phyloP scores from a whole-genome alignment of 2,797 vertebrate genomes.

The Galago senegalensis region DNA sequence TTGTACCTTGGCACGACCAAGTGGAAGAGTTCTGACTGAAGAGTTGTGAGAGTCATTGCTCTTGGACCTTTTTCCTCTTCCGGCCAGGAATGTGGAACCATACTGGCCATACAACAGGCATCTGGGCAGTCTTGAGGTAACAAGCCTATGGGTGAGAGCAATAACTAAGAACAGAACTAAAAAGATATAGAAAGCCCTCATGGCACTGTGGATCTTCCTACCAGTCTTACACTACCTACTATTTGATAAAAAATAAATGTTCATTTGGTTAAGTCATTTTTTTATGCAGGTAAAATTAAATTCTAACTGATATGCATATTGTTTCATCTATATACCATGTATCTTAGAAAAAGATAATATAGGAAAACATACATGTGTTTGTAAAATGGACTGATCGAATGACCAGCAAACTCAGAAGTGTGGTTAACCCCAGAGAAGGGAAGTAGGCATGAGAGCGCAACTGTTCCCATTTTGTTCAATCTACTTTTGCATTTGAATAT shows the following conservation, averaged over 20 bases:
- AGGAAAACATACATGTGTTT: not conserved
- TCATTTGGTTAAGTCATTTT: not conserved
- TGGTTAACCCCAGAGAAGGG: not conserved
- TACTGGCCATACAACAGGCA: not conserved
- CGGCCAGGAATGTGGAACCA: not conserved
- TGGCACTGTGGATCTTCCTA: not conserved
- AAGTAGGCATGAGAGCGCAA: not conserved
- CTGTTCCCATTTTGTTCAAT: not conserved
- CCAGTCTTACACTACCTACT: not conserved
- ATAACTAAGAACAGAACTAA: not conserved
- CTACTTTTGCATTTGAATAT: not conserved
- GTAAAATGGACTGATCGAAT: not conserved
- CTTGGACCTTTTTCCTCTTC: not conserved
- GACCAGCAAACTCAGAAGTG: not conserved
- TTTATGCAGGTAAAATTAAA: not conserved
- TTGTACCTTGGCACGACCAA: not conserved
- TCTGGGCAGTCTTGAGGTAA: not conserved
- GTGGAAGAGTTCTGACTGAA: not conserved
- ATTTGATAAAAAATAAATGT: not conserved
- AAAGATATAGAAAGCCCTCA: not conserved
- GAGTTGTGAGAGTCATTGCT: not conserved
- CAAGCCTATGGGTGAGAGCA: not conserved
- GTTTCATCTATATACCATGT: not conserved
- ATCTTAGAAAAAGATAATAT: not conserved
- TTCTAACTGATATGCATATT: not conserved